A percentile compares a stretch with the other conserved stretches of the same genome.
phyloP scores from a whole-genome alignment of 2,797 vertebrate species.

The Peromyscus aztecus region DNA sequence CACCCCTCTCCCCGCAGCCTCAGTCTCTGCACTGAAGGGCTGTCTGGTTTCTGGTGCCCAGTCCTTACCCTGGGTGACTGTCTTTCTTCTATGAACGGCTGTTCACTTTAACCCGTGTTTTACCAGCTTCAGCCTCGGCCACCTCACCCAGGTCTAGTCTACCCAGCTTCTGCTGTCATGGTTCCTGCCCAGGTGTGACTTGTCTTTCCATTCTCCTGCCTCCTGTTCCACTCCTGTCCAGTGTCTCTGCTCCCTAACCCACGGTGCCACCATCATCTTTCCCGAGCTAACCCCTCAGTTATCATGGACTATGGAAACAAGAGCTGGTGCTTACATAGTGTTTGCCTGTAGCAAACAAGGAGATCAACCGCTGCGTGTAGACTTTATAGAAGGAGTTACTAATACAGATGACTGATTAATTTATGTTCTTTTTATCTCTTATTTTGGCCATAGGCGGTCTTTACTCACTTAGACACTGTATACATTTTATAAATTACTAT shows the following conservation, averaged over 20 bases:
- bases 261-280: neutral
- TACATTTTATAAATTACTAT: conserved; percentile 85
- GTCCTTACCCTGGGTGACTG: neutral
- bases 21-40: neutral
- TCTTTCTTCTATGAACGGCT: neutral
- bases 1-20: neutral
- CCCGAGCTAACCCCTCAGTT: neutral
- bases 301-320: neutral
- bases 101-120: neutral
- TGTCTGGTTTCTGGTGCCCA: neutral
- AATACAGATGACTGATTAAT: neutral
- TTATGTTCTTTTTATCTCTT: conserved; percentile 25
- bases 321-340: neutral
- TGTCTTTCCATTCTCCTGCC: neutral
- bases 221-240: neutral
- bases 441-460: conserved; percentile 32
- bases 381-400: conserved; percentile 31
- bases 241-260: neutral
- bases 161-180: neutral
- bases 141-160: neutral
- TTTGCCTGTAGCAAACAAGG: neutral
- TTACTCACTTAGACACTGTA: conserved; percentile 85
- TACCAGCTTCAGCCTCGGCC: neutral
- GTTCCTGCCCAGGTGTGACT: neutral
- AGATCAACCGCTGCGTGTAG: neutral